Evolutionary conservation across 2,797 vertebrate genomes (phyloP), one percentile per base, ranked within the genome.

Genomic region (Poecilia gillii): DNA sequence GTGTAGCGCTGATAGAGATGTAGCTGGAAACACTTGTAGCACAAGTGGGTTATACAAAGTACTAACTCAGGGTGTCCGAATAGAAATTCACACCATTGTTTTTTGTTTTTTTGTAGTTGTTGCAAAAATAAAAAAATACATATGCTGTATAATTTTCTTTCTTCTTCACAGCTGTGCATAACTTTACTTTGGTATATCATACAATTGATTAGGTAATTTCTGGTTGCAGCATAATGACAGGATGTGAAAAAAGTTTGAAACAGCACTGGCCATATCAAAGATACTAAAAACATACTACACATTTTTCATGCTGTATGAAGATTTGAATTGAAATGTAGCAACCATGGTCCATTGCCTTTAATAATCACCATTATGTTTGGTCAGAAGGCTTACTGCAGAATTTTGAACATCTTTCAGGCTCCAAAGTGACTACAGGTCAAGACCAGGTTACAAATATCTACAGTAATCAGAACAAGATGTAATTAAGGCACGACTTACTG

Each of bases 381-480:
- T 68, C 36, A 68, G 36, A 41, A 25, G 64, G 23, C 20, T 68
- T 23, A 4, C 66, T 41, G 39, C 66, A 25, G 3, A 41, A 41
- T 68, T 70, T 43, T 43, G 39, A 43, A 43, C 11, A 43, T 70
- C 4, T 43, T 25, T 11, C 39, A 70, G 66, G 2, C 39, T 0
- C 66, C 39, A 70, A 43, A 43, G 66, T 43, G 66, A 70, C 39
- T n/a, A 43, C 39, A 70, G 66, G 39, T 43, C 66, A 70, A 70
- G 66, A 43, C 23, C 39, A 70, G 39, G 23, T 13, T 43, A n/a
- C 11, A 70, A 70, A 70, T 13, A 70, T 12, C 66, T 6, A 43
- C 39, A 43, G 14, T 43, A 25, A 45, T 70, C 66, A n/a, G 66
- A 43, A 43, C 66, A n/a, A 70, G 39, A 43, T 43, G 39, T 43